phyloP scores from a whole-genome alignment of 2,888 invertebrate species.

The Galerucella pusilla region DNA sequence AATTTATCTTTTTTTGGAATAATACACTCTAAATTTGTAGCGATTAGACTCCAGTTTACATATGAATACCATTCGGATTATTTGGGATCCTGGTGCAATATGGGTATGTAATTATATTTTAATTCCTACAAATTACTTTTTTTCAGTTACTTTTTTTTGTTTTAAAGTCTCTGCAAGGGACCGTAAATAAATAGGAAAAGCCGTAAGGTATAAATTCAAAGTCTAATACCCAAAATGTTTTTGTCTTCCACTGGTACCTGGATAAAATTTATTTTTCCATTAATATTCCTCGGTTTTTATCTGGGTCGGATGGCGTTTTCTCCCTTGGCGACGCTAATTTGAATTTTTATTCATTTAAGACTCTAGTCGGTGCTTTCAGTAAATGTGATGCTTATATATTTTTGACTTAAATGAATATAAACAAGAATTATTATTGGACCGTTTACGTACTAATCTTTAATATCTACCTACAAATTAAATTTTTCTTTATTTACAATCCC shows the following conservation, averaged over 20 bases:
- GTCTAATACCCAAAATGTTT: slow-evolving; percentile 45
- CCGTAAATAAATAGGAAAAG: slow-evolving; percentile 21
- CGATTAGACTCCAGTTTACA: not conserved
- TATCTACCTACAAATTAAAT: not conserved
- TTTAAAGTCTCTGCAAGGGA: not conserved
- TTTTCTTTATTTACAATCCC: no score
- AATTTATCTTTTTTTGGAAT: not conserved
- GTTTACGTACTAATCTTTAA: not conserved
- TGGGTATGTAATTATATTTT: slow-evolving; percentile 12
- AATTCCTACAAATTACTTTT: slow-evolving; percentile 16
- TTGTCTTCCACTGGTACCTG: slow-evolving; percentile 43
- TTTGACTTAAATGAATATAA: not conserved
- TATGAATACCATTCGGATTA: not conserved
- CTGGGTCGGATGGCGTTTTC: slow-evolving; percentile 34
- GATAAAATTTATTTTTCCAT: slow-evolving; percentile 52
- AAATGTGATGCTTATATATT: not conserved
- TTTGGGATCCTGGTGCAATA: slow-evolving; percentile 1
- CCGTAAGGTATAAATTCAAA: slow-evolving; percentile 37
- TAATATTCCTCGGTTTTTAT: slow-evolving; percentile 49
- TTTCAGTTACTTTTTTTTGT: not conserved
- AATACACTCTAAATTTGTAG: not conserved
- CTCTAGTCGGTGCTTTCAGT: slow-evolving; percentile 40
- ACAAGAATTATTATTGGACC: not conserved
- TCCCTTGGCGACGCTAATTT: slow-evolving; percentile 48
- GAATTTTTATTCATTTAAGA: slow-evolving; percentile 49